Evolutionary conservation across 2,888 invertebrate genomes (phyloP).

Genomic region (Synanthedon formicaeformis): DNA sequence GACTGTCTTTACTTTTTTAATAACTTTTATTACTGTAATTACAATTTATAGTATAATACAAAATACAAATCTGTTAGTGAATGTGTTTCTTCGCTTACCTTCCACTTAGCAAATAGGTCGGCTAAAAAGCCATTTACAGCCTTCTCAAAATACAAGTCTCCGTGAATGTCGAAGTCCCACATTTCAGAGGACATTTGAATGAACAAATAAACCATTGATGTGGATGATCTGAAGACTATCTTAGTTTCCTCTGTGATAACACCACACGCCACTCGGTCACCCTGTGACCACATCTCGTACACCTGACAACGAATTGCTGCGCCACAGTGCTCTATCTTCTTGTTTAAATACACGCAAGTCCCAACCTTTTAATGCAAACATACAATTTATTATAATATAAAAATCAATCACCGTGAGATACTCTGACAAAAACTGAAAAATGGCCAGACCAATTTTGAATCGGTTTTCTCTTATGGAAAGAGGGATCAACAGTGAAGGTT

Average conservation of each 20-base stretch:
- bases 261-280: slow-evolving; percentile 94
- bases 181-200: slow-evolving; percentile 99
- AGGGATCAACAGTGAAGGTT: too few relatives aligned
- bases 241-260: slow-evolving; percentile 96
- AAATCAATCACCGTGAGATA: too few relatives aligned
- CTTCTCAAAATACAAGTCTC: slow-evolving; percentile 98
- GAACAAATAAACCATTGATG: slow-evolving; percentile 97
- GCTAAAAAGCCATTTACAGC: slow-evolving; percentile 97
- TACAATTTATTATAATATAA: too few relatives aligned
- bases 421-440: too few relatives aligned
- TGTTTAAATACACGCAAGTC: slow-evolving; percentile 92
- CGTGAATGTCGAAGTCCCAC: slow-evolving; percentile 99
- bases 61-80: too few relatives aligned
- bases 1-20: too few relatives aligned
- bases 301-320: slow-evolving; percentile 88
- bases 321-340: slow-evolving; percentile 93
- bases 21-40: background rate
- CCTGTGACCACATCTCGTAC: slow-evolving; percentile 97
- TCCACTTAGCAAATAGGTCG: slow-evolving; percentile 97
- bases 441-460: too few relatives aligned
- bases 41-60: background rate
- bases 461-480: too few relatives aligned
- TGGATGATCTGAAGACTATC: slow-evolving; percentile 96
- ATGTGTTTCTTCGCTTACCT: slow-evolving; percentile 56
- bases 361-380: slow-evolving; percentile 72